phyloP scores from a whole-genome alignment of 2,888 invertebrate species.

The Oxystoma pomonae region DNA sequence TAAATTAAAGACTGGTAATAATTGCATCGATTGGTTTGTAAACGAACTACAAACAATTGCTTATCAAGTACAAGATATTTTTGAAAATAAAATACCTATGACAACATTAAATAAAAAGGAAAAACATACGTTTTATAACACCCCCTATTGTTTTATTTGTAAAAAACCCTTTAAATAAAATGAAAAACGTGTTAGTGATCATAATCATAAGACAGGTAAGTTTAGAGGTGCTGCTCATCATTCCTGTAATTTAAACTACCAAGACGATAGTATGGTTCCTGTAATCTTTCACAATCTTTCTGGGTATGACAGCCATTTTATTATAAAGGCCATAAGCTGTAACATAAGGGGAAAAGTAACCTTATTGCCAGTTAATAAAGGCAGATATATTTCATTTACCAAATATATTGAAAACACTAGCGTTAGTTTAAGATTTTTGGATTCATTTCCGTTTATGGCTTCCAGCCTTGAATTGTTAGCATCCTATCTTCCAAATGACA shows the following conservation, averaged over 20 bases:
- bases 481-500: conserved; percentile 23
- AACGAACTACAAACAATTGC: background rate
- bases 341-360: conserved; percentile 19
- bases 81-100: background rate
- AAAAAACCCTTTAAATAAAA: background rate
- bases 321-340: conserved; percentile 23
- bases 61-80: background rate
- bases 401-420: conserved; percentile 20
- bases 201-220: background rate
- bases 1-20: background rate
- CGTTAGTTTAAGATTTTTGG: conserved; percentile 25
- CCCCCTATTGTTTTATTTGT: background rate
- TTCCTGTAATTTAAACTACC: background rate
- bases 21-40: background rate
- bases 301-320: conserved; percentile 29
- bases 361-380: conserved; percentile 24
- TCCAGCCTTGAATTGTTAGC: conserved; percentile 26
- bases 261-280: background rate
- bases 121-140: background rate
- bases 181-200: background rate
- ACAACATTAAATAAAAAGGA: background rate
- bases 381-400: conserved; percentile 23
- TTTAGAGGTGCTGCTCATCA: background rate
- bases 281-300: conserved; percentile 28
- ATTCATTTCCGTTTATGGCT: conserved; percentile 27